Conservation (phyloP, 2,797 vertebrate species). For the Anableps anableps region DNA sequence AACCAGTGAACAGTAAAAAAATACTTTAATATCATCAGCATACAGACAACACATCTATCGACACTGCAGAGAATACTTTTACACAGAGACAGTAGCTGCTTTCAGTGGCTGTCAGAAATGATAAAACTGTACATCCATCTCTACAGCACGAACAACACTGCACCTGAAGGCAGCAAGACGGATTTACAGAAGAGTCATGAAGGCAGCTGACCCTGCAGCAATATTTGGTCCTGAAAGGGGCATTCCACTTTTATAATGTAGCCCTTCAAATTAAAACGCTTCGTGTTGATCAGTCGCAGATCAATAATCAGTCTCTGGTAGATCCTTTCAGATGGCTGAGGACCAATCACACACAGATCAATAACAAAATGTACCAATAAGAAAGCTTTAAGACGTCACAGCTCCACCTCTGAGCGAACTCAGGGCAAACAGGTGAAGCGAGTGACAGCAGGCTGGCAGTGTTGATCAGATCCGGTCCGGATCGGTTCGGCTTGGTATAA, state of each 20-base stretch:
- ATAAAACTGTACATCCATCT: conserved; percentile 16
- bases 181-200: neutral
- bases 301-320: neutral
- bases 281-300: neutral
- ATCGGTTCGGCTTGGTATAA: neutral
- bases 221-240: neutral
- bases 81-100: conserved; percentile 7
- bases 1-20: neutral
- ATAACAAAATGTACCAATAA: neutral
- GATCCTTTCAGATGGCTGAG: neutral
- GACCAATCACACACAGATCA: neutral
- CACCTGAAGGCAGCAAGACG: conserved; percentile 1
- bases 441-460: conserved; percentile 1
- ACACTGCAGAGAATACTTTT: neutral
- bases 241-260: neutral
- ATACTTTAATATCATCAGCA: conserved; percentile 19
- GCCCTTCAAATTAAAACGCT: conserved; percentile 9
- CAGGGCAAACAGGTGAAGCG: neutral
- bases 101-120: conserved; percentile 28
- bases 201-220: conserved; percentile 1
- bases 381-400: neutral
- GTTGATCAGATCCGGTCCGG: conserved; percentile 1
- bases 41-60: neutral
- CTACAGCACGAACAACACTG: neutral
- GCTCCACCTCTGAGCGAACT: neutral